phyloP scores from a whole-genome alignment of 2,888 invertebrate species.

The Hirudinaria manillensis region DNA sequence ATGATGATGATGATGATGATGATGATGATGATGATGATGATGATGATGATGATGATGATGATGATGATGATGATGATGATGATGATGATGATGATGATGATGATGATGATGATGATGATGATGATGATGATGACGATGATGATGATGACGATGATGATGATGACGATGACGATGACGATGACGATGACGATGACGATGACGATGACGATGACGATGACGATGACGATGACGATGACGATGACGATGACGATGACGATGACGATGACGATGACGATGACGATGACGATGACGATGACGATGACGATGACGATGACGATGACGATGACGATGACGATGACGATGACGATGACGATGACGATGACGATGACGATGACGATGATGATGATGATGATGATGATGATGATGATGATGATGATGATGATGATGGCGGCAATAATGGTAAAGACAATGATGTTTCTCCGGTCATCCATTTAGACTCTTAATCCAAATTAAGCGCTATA shows the following conservation, averaged over 20 bases:
- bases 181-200: neutral
- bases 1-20: conserved; percentile 17
- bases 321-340: conserved; percentile 11
- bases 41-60: conserved; percentile 16
- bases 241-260: conserved; percentile 13
- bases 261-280: conserved; percentile 17
- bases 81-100: neutral
- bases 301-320: neutral
- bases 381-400: no score
- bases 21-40: conserved; percentile 23
- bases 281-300: conserved; percentile 5
- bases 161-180: neutral
- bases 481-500: no score
- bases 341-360: neutral
- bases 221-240: conserved; percentile 16
- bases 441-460: no score
- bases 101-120: conserved; percentile 9
- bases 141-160: conserved; percentile 6
- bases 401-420: neutral
- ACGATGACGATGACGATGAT: conserved; percentile 10
- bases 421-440: neutral
- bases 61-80: conserved; percentile 8
- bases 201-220: no score
- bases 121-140: conserved; percentile 18
- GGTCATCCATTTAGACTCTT: no score